Percentiles rank a stretch among this genome's conserved stretches.
These are phyloP conservation scores for Ascaphus truei DNA, from an alignment of 2,113 vertebrate genomes.

Conservation along the genomic window DNA sequence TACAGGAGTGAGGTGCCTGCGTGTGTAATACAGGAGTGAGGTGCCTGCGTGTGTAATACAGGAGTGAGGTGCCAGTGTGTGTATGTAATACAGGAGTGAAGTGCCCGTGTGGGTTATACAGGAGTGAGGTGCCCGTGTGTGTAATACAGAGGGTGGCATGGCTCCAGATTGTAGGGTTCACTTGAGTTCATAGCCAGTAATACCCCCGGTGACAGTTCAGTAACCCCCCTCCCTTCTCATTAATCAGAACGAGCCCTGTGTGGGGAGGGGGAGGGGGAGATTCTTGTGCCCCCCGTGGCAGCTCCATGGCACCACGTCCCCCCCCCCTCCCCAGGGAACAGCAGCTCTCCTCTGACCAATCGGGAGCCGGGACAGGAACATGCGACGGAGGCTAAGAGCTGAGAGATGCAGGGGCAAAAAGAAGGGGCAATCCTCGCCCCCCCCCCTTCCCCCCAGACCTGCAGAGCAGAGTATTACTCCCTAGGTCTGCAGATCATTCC, in stretches of 20 bases:
- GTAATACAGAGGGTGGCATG: too few species aligned
- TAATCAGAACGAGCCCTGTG: constrained; percentile 14
- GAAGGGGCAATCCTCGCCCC: not conserved
- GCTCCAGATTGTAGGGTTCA: constrained; percentile 1
- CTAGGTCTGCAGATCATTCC: not conserved
- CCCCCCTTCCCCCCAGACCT: constrained; percentile 9
- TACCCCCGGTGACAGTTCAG: not conserved
- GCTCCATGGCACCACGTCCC: constrained; percentile 28
- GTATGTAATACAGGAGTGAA: not conserved
- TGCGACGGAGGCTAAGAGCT: not conserved
- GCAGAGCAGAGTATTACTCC: constrained; percentile 20
- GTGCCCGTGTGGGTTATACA: not conserved
- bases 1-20: not conserved
- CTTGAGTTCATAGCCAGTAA: constrained; percentile 22
- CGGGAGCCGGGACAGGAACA: constrained; percentile 19
- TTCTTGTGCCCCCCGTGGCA: constrained; percentile 22
- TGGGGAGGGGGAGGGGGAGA: not conserved
- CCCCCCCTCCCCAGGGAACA: constrained; percentile 16
- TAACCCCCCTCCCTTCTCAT: constrained; percentile 18
- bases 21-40: not conserved
- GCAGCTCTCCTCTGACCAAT: constrained; percentile 31
- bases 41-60: not conserved
- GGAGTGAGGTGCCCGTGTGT: not conserved
- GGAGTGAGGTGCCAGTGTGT: not conserved
- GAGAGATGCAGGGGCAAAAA: not conserved